A percentile compares a stretch with the other conserved stretches of the same genome.
Evolutionary conservation across 2,797 vertebrate species (phyloP).

Genomic region (Liparis tanakae): DNA sequence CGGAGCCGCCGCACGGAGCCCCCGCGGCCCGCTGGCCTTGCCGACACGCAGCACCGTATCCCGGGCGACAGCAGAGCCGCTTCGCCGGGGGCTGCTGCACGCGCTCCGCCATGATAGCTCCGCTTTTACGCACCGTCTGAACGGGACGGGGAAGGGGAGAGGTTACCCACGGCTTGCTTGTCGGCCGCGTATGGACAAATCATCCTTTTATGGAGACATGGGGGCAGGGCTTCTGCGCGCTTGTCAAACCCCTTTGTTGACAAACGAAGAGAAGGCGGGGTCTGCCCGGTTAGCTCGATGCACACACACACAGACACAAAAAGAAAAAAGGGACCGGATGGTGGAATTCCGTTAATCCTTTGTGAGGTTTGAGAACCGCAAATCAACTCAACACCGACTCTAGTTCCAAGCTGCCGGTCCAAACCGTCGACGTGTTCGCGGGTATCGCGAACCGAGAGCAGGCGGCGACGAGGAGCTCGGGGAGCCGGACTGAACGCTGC

Average conservation of each 20-base stretch:
- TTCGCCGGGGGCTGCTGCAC: conserved; percentile 93
- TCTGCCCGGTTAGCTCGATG: conserved; percentile 42
- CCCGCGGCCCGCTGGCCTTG: conserved; percentile 88
- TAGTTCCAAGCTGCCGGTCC: conserved; percentile 7
- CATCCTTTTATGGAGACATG: conserved; percentile 78
- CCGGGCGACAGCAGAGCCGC: conserved; percentile 95
- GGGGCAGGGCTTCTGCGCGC: conserved; percentile 66
- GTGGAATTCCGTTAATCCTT: conserved; percentile 68
- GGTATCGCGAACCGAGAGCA: conserved; percentile 14
- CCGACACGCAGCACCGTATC: conserved; percentile 86
- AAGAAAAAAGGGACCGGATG: conserved; percentile 49
- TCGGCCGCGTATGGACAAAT: conserved; percentile 72
- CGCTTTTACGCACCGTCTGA: conserved; percentile 91
- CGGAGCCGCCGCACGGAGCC: conserved; percentile 73
- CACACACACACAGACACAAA: neutral
- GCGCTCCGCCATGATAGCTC: conserved; percentile 98
- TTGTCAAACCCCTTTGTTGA: conserved; percentile 82
- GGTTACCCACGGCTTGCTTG: conserved; percentile 68
- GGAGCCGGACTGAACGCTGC: conserved; percentile 9
- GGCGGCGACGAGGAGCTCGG: neutral
- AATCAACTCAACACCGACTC: conserved; percentile 3
- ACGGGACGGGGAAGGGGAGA: conserved; percentile 79
- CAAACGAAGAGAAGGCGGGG: conserved; percentile 77
- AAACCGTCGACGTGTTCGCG: conserved; percentile 7
- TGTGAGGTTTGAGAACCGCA: conserved; percentile 37